Evolutionary conservation across 2,888 invertebrate species (phyloP), one percentile per base, ranked within the genome.

Genomic region (Odontomyia ornata): DNA sequence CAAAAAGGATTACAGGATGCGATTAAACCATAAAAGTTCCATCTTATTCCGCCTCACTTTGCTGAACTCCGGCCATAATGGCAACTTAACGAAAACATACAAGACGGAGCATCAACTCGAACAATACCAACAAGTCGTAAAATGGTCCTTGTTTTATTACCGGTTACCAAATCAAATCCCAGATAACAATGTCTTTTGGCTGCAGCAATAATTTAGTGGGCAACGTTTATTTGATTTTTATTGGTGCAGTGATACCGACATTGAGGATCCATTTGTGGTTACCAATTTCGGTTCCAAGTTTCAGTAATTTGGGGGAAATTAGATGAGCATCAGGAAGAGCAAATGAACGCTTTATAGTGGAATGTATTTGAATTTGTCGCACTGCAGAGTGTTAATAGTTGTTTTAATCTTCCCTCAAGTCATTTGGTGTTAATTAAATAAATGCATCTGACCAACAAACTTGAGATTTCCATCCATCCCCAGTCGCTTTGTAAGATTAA

Each of bases 221-320:
- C 65, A 65, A 36, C 65, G 21, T 65, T 65, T 65, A 65, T 65
- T 43, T 65, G 18, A 30, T 65, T 65, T 65, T 65, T 65, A 65
- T 65, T 65, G 65, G 27, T 65, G 30, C 36, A 4, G 36, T 36
- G 65, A 65, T 65, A 65, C 27, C 15, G 4, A 2, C 7, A 52
- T 52, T 52, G 18, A 52, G 52, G n/a, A 52, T 52, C n/a, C 13
- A 52, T 36, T 25, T 30, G 65, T 15, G 36, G 65, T 65, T 65
- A 36, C 7, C 65, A 15, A 21, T 65, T 43, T 21, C 2, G 65
- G 18, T 36, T n/a, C 4, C n/a, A 65, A 65, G 36, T 65, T 65
- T 15, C 9, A 18, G 30, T 43, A 36, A 65, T 65, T 65, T 18
- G 36, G 36, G 36, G 65, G 36, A 65, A 65, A 65, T 65, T 65